Evolutionary conservation across 2,888 invertebrate genomes (phyloP).

Genomic region (Rhamphomyia laevipes): DNA sequence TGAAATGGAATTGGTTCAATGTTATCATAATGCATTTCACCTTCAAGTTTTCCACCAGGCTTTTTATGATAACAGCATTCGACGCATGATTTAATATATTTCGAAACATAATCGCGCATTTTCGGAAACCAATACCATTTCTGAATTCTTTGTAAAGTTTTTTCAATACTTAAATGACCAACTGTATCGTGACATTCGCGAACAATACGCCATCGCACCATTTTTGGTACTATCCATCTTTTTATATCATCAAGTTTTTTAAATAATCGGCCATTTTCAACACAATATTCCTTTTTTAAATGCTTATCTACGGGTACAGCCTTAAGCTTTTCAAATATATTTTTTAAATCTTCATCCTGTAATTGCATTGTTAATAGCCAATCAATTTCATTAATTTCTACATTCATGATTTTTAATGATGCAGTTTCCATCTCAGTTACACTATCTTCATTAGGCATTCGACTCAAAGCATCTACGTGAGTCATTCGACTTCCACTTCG

Average conservation of each 20-base stretch:
- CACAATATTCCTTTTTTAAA: constrained; percentile 9
- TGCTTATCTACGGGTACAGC: not conserved
- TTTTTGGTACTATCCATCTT: constrained; percentile 12
- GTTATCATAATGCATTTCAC: constrained; percentile 16
- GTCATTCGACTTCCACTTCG: not conserved
- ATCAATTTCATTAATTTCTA: not conserved
- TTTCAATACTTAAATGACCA: constrained; percentile 12
- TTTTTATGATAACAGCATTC: constrained; percentile 28
- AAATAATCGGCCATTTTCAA: constrained; percentile 11
- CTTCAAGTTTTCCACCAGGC: constrained; percentile 18
- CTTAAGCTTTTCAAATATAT: not conserved
- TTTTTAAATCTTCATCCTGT: not conserved
- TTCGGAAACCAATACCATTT: constrained; percentile 31
- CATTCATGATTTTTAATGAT: not conserved
- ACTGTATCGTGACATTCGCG: constrained; percentile 11
- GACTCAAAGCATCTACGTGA: constrained; percentile 1
- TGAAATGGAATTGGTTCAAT: constrained; percentile 6
- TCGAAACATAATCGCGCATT: constrained; percentile 25
- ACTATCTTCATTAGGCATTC: not conserved
- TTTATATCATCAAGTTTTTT: constrained; percentile 6
- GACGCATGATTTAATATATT: constrained; percentile 22
- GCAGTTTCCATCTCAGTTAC: not conserved
- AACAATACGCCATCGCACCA: constrained; percentile 7
- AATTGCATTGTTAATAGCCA: not conserved
- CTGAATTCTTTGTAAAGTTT: constrained; percentile 19